Conservation (phyloP, 2,888 invertebrate genomes). For the Hydrotaea cyrtoneurina region DNA sequence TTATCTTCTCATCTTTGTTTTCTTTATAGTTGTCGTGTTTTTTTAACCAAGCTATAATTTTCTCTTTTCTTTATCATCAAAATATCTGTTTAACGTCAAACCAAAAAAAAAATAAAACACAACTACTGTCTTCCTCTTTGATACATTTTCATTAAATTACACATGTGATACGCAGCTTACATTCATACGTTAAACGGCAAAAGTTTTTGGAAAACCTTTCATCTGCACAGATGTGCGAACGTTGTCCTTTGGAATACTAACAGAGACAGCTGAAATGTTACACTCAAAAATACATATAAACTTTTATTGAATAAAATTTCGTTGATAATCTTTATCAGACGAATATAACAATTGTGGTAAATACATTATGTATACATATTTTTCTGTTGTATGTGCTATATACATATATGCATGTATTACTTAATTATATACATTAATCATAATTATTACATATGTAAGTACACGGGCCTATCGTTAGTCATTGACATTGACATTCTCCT, state of each 20-base stretch:
- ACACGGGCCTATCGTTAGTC: too few species aligned
- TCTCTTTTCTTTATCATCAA: too few species aligned
- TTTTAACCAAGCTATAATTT: too few species aligned
- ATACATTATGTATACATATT: background rate
- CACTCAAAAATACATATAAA: slow-evolving; percentile 41
- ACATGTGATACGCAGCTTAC: too few species aligned
- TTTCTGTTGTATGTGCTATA: background rate
- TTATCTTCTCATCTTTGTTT: too few species aligned
- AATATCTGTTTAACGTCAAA: too few species aligned
- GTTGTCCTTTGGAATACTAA: too few species aligned
- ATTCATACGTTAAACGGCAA: background rate
- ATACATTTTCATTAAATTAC: too few species aligned
- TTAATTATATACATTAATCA: background rate
- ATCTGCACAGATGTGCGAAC: background rate
- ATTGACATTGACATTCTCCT: background rate
- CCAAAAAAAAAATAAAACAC: too few species aligned
- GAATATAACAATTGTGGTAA: slow-evolving; percentile 27
- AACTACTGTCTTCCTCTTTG: too few species aligned
- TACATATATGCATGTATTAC: background rate
- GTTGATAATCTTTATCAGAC: slow-evolving; percentile 33
- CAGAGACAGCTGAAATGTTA: background rate
- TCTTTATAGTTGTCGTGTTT: too few species aligned
- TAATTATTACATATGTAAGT: too few species aligned
- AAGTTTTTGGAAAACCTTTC: background rate
- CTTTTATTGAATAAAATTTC: slow-evolving; percentile 48